Evolutionary conservation across 2,113 vertebrate genomes (phyloP).

Genomic region (Tringa solitaria): DNA sequence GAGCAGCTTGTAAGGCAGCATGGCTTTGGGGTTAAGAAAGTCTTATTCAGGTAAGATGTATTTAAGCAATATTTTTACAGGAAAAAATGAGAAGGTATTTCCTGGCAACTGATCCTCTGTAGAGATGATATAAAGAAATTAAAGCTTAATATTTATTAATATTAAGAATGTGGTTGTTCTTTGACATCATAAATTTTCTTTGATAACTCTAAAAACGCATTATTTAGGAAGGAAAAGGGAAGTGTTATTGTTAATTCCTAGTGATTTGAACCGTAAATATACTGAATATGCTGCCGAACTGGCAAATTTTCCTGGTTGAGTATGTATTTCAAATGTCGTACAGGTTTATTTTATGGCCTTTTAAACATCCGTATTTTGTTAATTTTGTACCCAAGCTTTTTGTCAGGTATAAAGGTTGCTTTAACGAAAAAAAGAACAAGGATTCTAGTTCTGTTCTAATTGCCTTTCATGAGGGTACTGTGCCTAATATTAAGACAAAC

Average conservation of each 20-base stretch:
- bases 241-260: neutral
- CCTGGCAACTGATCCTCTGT: neutral
- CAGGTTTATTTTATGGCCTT: neutral
- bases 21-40: conserved; percentile 94
- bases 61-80: conserved; percentile 58
- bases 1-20: conserved; percentile 75
- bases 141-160: neutral
- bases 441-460: neutral
- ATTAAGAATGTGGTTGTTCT: neutral
- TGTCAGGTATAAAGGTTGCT: neutral
- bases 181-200: neutral
- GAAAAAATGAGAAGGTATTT: neutral
- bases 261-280: neutral
- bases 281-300: neutral
- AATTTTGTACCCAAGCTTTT: neutral
- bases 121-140: neutral
- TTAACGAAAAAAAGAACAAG: neutral
- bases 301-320: neutral
- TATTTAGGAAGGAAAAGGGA: neutral
- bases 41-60: conserved; percentile 91
- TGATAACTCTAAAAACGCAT: neutral
- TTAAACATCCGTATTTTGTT: neutral
- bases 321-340: neutral
- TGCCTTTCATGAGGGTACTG: neutral
- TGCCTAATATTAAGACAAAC: neutral